A percentile compares a stretch with the other conserved stretches of the same genome.
phyloP scores from a whole-genome alignment of 2,113 vertebrate genomes.

The Ploceus nigricollis region DNA sequence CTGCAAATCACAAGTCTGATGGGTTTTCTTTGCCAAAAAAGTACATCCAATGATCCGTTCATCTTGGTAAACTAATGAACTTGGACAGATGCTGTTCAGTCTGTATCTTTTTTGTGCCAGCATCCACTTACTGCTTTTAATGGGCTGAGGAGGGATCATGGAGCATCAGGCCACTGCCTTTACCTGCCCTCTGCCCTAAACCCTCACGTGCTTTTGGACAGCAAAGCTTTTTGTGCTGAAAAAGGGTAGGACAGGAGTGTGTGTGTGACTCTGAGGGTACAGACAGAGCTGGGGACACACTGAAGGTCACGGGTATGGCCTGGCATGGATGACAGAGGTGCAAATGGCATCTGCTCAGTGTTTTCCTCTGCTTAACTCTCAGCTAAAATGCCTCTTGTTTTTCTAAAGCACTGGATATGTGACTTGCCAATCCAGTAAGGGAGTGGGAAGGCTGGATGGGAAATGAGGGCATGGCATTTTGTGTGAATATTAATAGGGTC shows the following conservation, averaged over 20 bases:
- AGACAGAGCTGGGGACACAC: background rate
- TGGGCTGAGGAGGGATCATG: background rate
- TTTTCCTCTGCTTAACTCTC: background rate
- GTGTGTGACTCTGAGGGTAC: background rate
- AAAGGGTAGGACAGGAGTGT: background rate
- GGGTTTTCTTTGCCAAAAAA: slow-evolving; percentile 27
- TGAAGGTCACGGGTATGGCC: background rate
- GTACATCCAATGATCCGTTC: background rate
- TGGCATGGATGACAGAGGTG: background rate
- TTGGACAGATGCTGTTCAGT: slow-evolving; percentile 25
- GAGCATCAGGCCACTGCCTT: background rate
- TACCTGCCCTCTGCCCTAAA: background rate
- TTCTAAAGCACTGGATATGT: background rate
- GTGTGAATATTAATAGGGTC: background rate
- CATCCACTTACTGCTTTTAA: background rate
- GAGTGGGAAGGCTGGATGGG: background rate
- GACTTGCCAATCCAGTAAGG: background rate
- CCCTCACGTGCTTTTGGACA: background rate
- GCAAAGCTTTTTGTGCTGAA: background rate
- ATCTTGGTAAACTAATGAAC: slow-evolving; percentile 48
- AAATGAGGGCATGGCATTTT: background rate
- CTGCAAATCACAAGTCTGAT: background rate
- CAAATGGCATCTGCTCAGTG: background rate
- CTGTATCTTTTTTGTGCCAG: background rate
- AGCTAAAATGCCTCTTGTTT: background rate